Base-by-base conservation (phyloP, 1,140 invertebrate species). In the Branchinecta lynchi region DNA sequence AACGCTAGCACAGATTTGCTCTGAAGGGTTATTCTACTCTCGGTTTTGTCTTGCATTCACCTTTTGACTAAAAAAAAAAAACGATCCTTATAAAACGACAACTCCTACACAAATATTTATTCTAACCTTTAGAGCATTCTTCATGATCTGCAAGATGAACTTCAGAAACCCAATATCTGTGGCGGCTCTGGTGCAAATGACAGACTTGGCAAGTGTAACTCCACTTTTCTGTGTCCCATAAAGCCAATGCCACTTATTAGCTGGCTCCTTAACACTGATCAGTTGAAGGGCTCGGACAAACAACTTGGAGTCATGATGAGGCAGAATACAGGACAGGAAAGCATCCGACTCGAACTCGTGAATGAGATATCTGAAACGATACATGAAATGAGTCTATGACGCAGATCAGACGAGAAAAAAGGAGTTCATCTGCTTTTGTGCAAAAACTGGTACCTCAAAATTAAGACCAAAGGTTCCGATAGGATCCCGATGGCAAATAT, bases 221-320 rank as follows among this genome's bases (percentile, higher is more conserved):
- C 89, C 88, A 44, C 84, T 78, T 76, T 87, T 89, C 77, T 93
- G 87, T 0, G 91, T 72, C 1, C 82, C 77, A 21, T 81, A 76
- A 12, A 96, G 76, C 88, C 90, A 96, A 73, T 84, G 79, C 90
- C 91, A 96, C 70, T 84, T 84, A 66, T 84, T 83, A 45, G 79
- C 79, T 3, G 76, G 73, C 43, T 83, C 78, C 45, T 83, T 81
- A 12, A 93, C 76, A 66, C 86, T 80, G 70, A 93, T 77, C 3
- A 92, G 78, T 78, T 94, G 90, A 8, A 96, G 75, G 69, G 90
- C 81, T 70, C 89, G 82, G 0, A 89, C 84, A 81, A 98, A 98
- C 68, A 89, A 87, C 71, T 87, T 87, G 17, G 90, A 92, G 74
- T 94, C 89, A 79, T 96, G 91, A 77, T 94, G 96, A 0, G 95